Evolutionary conservation across 2,113 vertebrate genomes (phyloP).

Genomic region (Cinclus mexicanus): DNA sequence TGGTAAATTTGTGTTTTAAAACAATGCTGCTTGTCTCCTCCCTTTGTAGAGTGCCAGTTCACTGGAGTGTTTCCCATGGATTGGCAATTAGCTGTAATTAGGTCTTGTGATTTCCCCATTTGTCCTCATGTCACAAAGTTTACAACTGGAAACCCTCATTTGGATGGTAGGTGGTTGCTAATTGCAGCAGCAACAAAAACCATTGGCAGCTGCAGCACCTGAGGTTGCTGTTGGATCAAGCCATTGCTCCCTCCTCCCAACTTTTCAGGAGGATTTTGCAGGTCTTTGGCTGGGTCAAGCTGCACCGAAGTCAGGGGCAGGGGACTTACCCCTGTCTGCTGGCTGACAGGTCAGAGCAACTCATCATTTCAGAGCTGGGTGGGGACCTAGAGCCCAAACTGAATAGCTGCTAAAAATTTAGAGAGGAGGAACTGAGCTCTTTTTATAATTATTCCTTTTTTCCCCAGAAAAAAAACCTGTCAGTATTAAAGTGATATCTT

Average conservation of each 20-base stretch:
- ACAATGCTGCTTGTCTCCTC: constrained; percentile 74
- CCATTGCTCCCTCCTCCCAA: neutral
- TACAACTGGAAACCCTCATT: constrained; percentile 44
- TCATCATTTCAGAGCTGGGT: neutral
- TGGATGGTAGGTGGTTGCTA: constrained; percentile 50
- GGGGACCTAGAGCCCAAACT: neutral
- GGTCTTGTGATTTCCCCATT: constrained; percentile 71
- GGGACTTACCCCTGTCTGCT: neutral
- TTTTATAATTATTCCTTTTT: neutral
- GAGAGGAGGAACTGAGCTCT: neutral
- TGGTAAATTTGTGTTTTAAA: constrained; percentile 71
- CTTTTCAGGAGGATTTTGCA: constrained; percentile 50
- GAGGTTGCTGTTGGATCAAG: neutral
- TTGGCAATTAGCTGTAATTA: constrained; percentile 73
- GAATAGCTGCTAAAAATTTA: neutral
- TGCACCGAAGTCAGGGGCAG: neutral
- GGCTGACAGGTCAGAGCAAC: neutral
- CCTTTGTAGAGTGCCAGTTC: constrained; percentile 70
- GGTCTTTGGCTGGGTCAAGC: neutral
- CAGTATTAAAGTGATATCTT: neutral
- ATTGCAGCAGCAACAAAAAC: constrained; percentile 68
- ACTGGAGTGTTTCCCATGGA: constrained; percentile 71
- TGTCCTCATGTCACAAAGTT: constrained; percentile 73
- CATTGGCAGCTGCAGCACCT: constrained; percentile 40
- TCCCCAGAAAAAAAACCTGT: accelerated